Base-by-base conservation (phyloP, 2,888 invertebrate genomes). In the Tenthredo mesomela region DNA sequence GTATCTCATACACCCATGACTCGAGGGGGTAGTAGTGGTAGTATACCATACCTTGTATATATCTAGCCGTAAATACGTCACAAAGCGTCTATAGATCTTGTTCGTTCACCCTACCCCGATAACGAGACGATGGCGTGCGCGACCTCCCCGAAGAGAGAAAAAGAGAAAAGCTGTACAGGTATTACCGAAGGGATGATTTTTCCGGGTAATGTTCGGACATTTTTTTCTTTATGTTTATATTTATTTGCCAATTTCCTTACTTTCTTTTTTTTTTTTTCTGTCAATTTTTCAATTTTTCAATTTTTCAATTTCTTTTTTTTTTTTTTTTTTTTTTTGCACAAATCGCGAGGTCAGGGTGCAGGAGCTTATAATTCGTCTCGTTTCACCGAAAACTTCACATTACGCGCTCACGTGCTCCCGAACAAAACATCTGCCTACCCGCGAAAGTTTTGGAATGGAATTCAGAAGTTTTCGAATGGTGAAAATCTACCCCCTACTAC, bases 71-170 rank as follows among this genome's bases (percentile, higher is more conserved):
- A 88, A 87, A 89, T 87, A 86, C 86, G 85, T 86, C 84, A 54
- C 89, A 88, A 88, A 87, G 86, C 86, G 87, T 86, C 85, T 87
- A 88, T 85, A 87, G 87, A 87, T 88, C 89, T 47, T 43, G 40
- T 43, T 47, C 78, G 65, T 12, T 25, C 15, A 18, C 75, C 15
- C 84, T 33, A 7, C 33, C 61, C n/a, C 65, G 77, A 40, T 89
- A 89, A 89, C 85, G 89, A 88, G 85, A 33, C 37, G 61, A 88
- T 89, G 65, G 89, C 89, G 88, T 89, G 54, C 54, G 89, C 54
- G 89, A 78, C 84, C 29, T 25, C 25, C 29, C 0, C 37, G 37
- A 29, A 47, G 47, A 25, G 75, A 37, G 29, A 37, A 18, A 37
- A 33, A 15, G 3, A 61, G 10, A 29, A 21, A 61, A 9, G 25